Base-by-base conservation (phyloP, 2,888 invertebrate genomes). In the Stenodema calcarata region DNA sequence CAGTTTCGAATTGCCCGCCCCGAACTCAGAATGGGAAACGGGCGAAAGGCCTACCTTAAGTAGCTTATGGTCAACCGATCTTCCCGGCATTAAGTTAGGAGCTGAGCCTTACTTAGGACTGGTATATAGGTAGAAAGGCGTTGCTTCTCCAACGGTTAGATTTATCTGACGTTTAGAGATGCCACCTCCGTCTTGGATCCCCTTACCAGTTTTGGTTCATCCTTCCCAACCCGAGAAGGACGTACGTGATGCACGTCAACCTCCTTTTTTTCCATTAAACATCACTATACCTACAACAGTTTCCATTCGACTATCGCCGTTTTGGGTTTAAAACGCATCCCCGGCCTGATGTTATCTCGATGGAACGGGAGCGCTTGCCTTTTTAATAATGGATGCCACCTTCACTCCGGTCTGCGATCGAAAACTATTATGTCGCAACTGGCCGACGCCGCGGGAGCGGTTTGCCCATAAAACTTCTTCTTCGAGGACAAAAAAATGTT, bases 351-450 rank as follows among this genome's bases (percentile, higher is more conserved):
- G 35, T 75, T 75, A 62, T 62, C 62, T 62, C 12, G 78, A 54
- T n/a, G 80, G 50, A 80, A 80, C 28, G 28, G 80, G 80, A 54
- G 50, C 80, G 27, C 50, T 54, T 80, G 50, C 80, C 80, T 80
- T 80, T 80, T 80, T 80, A 80, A 80, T 80, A 80, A 80, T 80
- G 80, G 80, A 80, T 80, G 80, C 80, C 80, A 54, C 80, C 80
- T 80, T 80, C 80, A 50, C 80, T 62, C 23, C 62, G 18, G 23
- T 23, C 18, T 62, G 7, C 62, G 73, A 75, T 75, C 41, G 73
- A 35, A 75, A 75, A 62, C 62, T 62, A 62, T 62, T 62, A 62
- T 62, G 62, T 62, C 62, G 62, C 62, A 62, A 62, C 62, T 23
- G 23, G 62, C 27, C 62, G 7, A 35, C 50, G 62, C n/a, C 27